Percentiles rank a stretch among this genome's conserved stretches.
Conservation (phyloP, 1,140 invertebrate genomes). For the Berghia stephanieae region DNA sequence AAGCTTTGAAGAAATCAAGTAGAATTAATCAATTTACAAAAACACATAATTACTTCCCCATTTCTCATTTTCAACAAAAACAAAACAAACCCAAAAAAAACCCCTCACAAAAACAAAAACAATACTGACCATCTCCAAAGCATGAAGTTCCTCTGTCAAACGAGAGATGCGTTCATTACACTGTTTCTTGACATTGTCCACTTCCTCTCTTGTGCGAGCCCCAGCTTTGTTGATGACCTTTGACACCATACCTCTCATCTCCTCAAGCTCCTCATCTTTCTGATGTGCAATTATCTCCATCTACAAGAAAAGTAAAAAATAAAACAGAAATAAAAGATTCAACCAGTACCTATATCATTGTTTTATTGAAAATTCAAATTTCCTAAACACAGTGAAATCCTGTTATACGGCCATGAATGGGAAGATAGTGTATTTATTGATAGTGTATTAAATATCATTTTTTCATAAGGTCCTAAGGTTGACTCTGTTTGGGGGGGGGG, state of each 20-base stretch:
- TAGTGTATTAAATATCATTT: too few relatives aligned
- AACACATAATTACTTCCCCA: too few relatives aligned
- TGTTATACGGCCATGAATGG: too few relatives aligned
- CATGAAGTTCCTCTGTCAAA: constrained; percentile 60
- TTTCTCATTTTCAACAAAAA: background rate
- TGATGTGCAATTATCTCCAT: constrained; percentile 50
- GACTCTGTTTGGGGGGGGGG: too few relatives aligned
- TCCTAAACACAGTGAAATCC: too few relatives aligned
- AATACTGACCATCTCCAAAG: constrained; percentile 57
- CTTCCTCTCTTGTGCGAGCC: constrained; percentile 60
- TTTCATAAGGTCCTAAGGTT: too few relatives aligned
- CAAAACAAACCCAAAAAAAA: background rate
- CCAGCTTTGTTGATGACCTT: constrained; percentile 63
- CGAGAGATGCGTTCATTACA: constrained; percentile 59
- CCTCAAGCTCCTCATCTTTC: constrained; percentile 56
- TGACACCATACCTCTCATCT: constrained; percentile 52
- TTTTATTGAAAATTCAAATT: too few relatives aligned
- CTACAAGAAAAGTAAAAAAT: constrained; percentile 35
- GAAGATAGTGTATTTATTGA: too few relatives aligned
- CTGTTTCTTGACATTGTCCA: constrained; percentile 57
- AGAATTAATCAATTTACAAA: too few relatives aligned
- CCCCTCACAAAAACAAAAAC: background rate
- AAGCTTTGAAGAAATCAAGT: background rate
- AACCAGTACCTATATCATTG: background rate
- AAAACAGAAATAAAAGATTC: background rate